Conservation (phyloP, 2,888 invertebrate genomes). For the Drosophila paucipuncta region DNA sequence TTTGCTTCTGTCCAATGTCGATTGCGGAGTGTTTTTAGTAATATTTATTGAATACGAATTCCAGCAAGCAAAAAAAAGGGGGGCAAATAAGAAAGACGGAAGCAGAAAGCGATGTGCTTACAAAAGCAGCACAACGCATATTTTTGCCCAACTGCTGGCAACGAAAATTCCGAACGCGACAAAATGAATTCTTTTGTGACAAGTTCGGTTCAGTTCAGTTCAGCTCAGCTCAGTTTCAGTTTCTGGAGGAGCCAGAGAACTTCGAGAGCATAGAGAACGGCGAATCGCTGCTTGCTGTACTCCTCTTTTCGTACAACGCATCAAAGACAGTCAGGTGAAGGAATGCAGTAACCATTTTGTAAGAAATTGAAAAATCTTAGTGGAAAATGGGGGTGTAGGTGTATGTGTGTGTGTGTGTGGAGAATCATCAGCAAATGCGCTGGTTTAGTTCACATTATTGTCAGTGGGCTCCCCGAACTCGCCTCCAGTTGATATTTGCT, state of each 20-base stretch:
- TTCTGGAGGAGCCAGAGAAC: conserved; percentile 22
- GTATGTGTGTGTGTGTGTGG: neutral
- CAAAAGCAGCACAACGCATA: conserved; percentile 59
- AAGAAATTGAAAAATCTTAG: conserved; percentile 79
- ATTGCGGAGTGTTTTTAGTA: conserved; percentile 74
- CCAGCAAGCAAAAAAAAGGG: conserved; percentile 52
- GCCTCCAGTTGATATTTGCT: conserved; percentile 42
- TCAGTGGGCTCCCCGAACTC: conserved; percentile 29
- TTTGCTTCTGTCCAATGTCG: conserved; percentile 39
- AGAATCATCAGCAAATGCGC: conserved; percentile 74
- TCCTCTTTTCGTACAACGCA: conserved; percentile 42
- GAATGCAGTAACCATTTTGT: conserved; percentile 74
- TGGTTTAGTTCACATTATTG: conserved; percentile 79
- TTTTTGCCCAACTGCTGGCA: conserved; percentile 49
- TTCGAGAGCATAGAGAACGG: conserved; percentile 11
- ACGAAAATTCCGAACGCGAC: conserved; percentile 70
- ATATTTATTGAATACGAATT: conserved; percentile 82
- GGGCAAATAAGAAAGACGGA: conserved; percentile 9
- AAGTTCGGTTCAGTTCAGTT: conserved; percentile 69
- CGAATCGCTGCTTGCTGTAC: conserved; percentile 17
- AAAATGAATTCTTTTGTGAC: conserved; percentile 82
- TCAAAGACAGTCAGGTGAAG: conserved; percentile 81
- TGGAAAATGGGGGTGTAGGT: conserved; percentile 1
- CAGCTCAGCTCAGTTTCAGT: conserved; percentile 3
- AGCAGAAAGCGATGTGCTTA: conserved; percentile 46